These are phyloP conservation scores for Priapulus caudatus DNA, from an alignment of 2,888 invertebrate species.

Conservation along the genomic window DNA sequence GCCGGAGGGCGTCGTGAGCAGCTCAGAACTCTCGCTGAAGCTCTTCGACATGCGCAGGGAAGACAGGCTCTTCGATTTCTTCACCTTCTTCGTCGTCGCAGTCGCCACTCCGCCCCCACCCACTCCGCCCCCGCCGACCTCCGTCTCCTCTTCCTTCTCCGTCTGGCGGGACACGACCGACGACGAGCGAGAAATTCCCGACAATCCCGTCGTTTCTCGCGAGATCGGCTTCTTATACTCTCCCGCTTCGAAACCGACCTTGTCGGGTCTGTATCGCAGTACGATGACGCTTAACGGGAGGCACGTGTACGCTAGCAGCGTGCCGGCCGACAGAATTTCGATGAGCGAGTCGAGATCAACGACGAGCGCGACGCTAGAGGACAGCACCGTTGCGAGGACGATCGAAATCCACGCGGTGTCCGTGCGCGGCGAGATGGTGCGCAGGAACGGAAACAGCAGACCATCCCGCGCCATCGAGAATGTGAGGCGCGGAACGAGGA, in stretches of 20 bases:
- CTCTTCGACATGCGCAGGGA: background rate
- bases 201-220: background rate
- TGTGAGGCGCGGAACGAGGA: background rate
- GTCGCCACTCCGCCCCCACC: background rate
- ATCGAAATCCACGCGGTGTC: background rate
- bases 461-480: background rate
- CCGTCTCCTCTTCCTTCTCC: background rate
- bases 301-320: background rate
- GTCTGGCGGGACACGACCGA: background rate
- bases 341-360: background rate
- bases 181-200: background rate
- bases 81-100: background rate
- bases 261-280: background rate
- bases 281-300: background rate
- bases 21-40: slow-evolving; percentile 3
- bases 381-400: background rate
- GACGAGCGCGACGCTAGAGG: background rate
- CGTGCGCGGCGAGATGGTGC: background rate
- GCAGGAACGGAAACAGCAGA: background rate
- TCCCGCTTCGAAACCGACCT: background rate
- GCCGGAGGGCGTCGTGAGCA: background rate
- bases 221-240: background rate
- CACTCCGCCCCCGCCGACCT: background rate
- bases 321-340: background rate
- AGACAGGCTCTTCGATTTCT: background rate